These are phyloP conservation scores for Myanophis thanlyinensis DNA, from an alignment of 2,113 vertebrate species.

Conservation along the genomic window DNA sequence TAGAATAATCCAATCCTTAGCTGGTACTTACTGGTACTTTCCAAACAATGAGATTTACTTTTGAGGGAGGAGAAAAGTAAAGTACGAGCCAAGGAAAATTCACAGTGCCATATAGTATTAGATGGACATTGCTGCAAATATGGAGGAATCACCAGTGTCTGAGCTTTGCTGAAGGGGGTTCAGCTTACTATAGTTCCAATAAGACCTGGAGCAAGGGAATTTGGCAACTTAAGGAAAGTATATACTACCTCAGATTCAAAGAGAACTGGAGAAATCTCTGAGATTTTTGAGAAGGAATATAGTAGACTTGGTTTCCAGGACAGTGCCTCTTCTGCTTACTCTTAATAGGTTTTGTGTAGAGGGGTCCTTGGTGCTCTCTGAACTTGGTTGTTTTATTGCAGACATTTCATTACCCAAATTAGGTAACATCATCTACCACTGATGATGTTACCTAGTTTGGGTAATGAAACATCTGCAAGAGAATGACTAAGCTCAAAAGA, in stretches of 20 bases:
- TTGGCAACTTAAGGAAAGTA: neutral
- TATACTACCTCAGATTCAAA: neutral
- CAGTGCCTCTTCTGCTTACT: neutral
- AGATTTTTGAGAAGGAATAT: neutral
- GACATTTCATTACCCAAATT: neutral
- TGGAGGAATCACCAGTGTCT: neutral
- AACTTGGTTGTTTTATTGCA: too few species aligned
- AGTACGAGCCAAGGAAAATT: accelerated
- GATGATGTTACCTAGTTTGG: neutral
- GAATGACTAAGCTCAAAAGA: neutral
- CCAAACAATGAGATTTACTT: neutral
- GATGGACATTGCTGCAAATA: neutral
- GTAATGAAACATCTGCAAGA: neutral
- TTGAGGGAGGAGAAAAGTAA: neutral
- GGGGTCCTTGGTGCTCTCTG: too few species aligned
- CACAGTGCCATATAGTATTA: neutral
- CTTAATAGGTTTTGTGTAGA: neutral
- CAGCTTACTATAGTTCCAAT: neutral
- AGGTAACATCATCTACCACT: neutral
- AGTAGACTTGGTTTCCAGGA: neutral
- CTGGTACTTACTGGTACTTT: neutral
- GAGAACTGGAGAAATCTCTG: neutral
- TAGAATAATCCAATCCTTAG: neutral
- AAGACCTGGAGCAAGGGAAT: neutral
- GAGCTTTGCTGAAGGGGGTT: neutral